Percentiles rank a stretch among this genome's conserved stretches.
phyloP scores from a whole-genome alignment of 2,113 vertebrate genomes.

The Porphyrio hochstetteri region DNA sequence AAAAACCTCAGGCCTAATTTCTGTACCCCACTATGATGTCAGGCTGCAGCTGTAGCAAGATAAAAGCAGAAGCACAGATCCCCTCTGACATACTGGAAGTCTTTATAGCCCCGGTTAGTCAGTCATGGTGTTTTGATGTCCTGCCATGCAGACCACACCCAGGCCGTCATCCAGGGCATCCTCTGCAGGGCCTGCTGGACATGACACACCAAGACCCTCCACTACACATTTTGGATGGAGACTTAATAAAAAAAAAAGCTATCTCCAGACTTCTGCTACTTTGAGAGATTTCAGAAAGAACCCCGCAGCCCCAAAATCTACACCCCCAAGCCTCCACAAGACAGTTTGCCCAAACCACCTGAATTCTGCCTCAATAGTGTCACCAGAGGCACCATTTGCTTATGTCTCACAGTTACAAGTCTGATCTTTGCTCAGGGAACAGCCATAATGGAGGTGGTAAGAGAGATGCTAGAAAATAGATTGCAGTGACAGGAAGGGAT shows the following conservation, averaged over 20 bases:
- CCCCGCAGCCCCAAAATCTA: neutral
- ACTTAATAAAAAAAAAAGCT: neutral
- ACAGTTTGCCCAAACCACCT: neutral
- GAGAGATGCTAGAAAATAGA: neutral
- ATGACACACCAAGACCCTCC: neutral
- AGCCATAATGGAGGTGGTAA: neutral
- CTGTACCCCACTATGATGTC: neutral
- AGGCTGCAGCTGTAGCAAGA: neutral
- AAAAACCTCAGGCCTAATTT: neutral
- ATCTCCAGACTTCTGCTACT: neutral
- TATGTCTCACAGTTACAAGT: neutral
- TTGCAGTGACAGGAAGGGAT: neutral
- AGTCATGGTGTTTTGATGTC: neutral
- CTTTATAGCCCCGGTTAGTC: neutral
- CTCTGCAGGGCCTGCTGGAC: neutral
- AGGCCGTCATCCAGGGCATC: rapidly evolving
- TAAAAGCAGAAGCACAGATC: neutral
- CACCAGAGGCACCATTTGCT: neutral
- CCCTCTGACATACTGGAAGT: neutral
- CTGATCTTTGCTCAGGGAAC: neutral
- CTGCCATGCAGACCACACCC: neutral
- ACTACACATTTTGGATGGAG: neutral
- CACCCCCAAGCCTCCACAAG: rapidly evolving
- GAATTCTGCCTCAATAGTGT: neutral
- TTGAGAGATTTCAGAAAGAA: neutral